A percentile compares a stretch with the other conserved stretches of the same genome.
Evolutionary conservation across 2,113 vertebrate species (phyloP).

Genomic region (Cettia cetti): DNA sequence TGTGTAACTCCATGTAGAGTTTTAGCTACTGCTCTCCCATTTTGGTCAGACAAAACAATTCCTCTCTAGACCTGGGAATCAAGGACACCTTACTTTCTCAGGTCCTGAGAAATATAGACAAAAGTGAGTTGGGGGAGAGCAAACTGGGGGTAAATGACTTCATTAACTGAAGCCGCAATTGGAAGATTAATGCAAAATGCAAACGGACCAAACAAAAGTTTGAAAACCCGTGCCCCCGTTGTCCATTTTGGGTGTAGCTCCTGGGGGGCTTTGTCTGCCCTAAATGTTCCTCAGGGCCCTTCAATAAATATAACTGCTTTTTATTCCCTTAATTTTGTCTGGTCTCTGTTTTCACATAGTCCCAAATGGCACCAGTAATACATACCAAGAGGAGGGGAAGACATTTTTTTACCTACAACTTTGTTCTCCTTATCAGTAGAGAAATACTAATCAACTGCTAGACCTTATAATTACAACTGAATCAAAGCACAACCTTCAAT

Average conservation of each 20-base stretch:
- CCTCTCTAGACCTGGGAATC: background rate
- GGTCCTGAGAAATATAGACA: background rate
- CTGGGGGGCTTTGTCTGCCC: background rate
- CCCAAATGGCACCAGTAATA: background rate
- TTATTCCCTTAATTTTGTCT: background rate
- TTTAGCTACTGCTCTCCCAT: background rate
- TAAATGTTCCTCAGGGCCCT: background rate
- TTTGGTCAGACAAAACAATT: background rate
- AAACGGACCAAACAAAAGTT: background rate
- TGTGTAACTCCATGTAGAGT: background rate
- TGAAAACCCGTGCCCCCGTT: fast-evolving
- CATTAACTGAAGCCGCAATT: background rate
- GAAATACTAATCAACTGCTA: background rate
- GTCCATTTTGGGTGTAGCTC: background rate
- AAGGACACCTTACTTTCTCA: background rate
- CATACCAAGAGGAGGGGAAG: background rate
- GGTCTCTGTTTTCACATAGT: background rate
- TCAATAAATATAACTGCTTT: background rate
- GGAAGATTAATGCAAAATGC: background rate
- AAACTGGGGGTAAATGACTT: background rate
- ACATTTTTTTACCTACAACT: background rate
- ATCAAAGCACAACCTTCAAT: background rate
- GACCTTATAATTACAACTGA: background rate
- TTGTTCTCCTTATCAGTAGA: background rate
- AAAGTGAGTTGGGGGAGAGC: background rate